Conservation (phyloP, 2,888 invertebrate species). For the Rotaria socialis region DNA sequence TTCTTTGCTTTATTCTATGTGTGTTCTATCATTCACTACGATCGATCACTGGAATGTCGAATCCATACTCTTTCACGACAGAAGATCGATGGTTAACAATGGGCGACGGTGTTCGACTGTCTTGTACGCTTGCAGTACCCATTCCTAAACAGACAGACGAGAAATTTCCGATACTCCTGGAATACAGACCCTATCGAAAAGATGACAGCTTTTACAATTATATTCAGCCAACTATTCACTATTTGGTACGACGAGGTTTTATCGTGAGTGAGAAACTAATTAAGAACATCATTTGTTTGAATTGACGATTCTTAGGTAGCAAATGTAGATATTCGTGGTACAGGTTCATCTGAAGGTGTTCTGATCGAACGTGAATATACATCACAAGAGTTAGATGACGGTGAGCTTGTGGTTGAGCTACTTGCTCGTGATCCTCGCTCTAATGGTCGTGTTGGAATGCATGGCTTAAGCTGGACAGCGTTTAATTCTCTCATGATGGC, state of each 20-base stretch:
- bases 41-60: too few species aligned
- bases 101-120: neutral
- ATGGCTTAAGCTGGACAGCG: neutral
- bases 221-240: neutral
- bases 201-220: neutral
- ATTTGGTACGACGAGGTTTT: neutral
- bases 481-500: neutral
- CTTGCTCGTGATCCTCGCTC: neutral
- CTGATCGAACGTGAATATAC: neutral
- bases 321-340: slow-evolving; percentile 1
- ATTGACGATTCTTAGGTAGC: neutral
- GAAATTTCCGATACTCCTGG: neutral
- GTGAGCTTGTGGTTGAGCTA: neutral
- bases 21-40: too few species aligned
- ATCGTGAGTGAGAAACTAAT: neutral
- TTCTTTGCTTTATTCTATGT: too few species aligned
- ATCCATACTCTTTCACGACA: neutral
- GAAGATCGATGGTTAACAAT: neutral
- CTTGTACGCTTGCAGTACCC: neutral
- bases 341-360: neutral
- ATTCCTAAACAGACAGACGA: neutral
- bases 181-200: neutral
- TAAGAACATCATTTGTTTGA: neutral
- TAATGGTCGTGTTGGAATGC: neutral
- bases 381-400: neutral